Evolutionary conservation across 1,140 invertebrate species (phyloP).

Genomic region (Wasmannia auropunctata): DNA sequence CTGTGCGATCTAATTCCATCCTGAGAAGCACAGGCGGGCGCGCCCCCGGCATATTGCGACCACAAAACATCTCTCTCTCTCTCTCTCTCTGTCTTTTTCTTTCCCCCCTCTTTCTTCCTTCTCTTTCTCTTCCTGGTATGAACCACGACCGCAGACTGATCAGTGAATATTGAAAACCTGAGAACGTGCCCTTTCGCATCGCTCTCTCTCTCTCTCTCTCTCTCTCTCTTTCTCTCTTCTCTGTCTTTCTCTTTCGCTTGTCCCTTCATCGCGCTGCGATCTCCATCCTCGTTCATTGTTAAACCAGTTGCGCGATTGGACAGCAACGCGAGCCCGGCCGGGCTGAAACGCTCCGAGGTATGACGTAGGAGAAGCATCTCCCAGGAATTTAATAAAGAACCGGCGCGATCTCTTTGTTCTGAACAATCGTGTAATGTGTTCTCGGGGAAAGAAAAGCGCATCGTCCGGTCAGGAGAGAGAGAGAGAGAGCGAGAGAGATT

Average conservation of each 20-base stretch:
- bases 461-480: constrained; percentile 17
- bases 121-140: background rate
- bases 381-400: constrained; percentile 68
- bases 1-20: constrained; percentile 33
- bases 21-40: background rate
- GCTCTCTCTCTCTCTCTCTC: background rate
- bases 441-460: constrained; percentile 61
- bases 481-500: constrained; percentile 7
- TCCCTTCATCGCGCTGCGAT: background rate
- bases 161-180: constrained; percentile 58
- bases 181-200: background rate
- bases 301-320: constrained; percentile 50
- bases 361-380: constrained; percentile 51
- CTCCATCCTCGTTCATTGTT: constrained; percentile 40
- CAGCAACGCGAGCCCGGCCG: background rate
- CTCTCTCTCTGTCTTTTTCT: background rate
- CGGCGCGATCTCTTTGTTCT: constrained; percentile 61
- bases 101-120: background rate
- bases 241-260: background rate
- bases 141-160: constrained; percentile 52
- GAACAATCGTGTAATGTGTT: constrained; percentile 64
- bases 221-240: background rate
- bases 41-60: background rate
- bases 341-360: constrained; percentile 19
- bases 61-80: background rate